These are phyloP conservation scores for Psittacus erithacus DNA, from an alignment of 2,113 vertebrate genomes.

Conservation along the genomic window DNA sequence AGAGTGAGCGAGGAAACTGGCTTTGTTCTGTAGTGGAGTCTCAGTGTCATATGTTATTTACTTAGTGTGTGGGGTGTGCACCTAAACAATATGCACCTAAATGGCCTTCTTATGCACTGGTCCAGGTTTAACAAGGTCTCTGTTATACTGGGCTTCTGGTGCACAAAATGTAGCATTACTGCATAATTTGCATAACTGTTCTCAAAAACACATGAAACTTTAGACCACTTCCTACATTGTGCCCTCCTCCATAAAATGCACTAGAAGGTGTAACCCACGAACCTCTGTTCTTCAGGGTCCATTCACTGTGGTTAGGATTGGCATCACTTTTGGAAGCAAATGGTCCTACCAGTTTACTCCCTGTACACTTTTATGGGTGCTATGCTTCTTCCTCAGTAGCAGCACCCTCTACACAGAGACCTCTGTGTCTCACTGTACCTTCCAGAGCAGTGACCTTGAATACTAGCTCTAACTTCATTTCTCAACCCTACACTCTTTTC, in stretches of 20 bases:
- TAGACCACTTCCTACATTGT: rapidly evolving
- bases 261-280: neutral
- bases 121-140: neutral
- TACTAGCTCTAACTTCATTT: neutral
- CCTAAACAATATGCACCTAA: neutral
- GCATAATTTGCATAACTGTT: neutral
- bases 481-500: neutral
- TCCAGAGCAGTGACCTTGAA: neutral
- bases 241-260: neutral
- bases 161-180: neutral
- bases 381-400: neutral
- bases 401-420: neutral
- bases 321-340: rapidly evolving
- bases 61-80: neutral
- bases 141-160: neutral
- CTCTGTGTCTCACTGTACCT: neutral
- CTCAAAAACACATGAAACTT: neutral
- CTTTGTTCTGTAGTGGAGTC: neutral
- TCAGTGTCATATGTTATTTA: neutral
- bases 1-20: neutral
- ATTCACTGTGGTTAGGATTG: neutral
- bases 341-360: neutral
- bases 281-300: neutral
- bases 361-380: neutral
- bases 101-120: neutral